Evolutionary conservation across 2,113 vertebrate genomes (phyloP), one percentile per base, ranked within the genome.

Genomic region (Elgaria multicarinata): DNA sequence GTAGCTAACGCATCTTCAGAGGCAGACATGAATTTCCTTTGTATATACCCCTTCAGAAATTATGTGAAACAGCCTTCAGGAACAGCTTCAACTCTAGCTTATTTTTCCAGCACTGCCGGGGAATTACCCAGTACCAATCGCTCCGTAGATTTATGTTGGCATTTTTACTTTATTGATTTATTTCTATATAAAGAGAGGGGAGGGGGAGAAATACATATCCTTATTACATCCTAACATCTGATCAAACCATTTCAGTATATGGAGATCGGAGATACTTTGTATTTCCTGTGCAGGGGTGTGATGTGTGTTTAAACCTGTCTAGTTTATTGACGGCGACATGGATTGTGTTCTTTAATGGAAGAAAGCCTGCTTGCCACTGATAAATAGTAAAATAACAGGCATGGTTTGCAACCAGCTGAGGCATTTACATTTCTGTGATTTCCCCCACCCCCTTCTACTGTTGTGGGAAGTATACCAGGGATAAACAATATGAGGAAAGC

Each of bases 81-180:
- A 67, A 53, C 67, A 53, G 18, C 24, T 13, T 64, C 42, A 28
- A 71, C 85, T 77, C 9, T 50, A 24, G 36, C 18, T 36, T 72
- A 10, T 58, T 36, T 83, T 66, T 14, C 50, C 7, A 31, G 69
- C 26, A n/a, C 20, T 66, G 33, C 58, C 85, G 55, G 20, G 71
- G 64, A 87, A 74, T 76, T 39, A 66, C 62, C 46, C 26, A 81
- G 39, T 78, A 79, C 64, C 39, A 55, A 53, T 31, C 82, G 2
- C 89, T 81, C 24, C 64, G 3, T 55, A 39, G 31, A 87, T 87
- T 78, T 84, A 42, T 50, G 24, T 39, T 87, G 66, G 14, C 36
- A 18, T 88, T 88, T 91, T 88, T 64, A 87, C 87, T 72, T 42
- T 66, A n/a, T 84, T 71, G 90, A 72, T 88, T 91, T 72, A 72